phyloP scores from a whole-genome alignment of 2,113 vertebrate species.

The Xerus inauris region DNA sequence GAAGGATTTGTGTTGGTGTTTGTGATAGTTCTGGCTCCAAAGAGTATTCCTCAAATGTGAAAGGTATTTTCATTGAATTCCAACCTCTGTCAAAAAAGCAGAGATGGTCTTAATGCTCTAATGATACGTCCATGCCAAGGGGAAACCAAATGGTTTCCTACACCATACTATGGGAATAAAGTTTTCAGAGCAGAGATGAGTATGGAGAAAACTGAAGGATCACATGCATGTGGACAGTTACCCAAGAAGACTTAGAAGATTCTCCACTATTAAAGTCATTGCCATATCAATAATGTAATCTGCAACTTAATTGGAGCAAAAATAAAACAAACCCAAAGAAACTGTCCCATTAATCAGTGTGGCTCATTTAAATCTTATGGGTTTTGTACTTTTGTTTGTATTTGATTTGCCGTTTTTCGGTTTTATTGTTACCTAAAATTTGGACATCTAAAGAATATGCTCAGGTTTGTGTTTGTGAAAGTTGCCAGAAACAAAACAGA shows the following conservation, averaged over 20 bases:
- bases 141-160: background rate
- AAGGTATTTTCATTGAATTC: background rate
- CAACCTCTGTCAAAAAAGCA: background rate
- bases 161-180: background rate
- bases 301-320: background rate
- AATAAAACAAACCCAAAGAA: background rate
- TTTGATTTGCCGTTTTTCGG: background rate
- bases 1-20: background rate
- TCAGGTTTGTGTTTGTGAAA: background rate
- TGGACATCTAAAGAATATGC: background rate
- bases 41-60: background rate
- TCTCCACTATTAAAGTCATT: background rate
- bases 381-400: background rate
- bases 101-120: background rate
- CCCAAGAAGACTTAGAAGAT: background rate
- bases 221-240: background rate
- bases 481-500: background rate
- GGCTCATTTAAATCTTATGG: background rate
- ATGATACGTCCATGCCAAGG: background rate
- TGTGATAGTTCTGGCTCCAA: background rate
- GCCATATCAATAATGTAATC: background rate
- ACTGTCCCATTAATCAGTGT: background rate
- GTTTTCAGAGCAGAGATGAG: background rate
- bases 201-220: background rate
- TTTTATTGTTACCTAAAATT: slow-evolving; percentile 4